These are phyloP conservation scores for Nephotettix cincticeps DNA, from an alignment of 1,140 invertebrate species.

Conservation along the genomic window DNA sequence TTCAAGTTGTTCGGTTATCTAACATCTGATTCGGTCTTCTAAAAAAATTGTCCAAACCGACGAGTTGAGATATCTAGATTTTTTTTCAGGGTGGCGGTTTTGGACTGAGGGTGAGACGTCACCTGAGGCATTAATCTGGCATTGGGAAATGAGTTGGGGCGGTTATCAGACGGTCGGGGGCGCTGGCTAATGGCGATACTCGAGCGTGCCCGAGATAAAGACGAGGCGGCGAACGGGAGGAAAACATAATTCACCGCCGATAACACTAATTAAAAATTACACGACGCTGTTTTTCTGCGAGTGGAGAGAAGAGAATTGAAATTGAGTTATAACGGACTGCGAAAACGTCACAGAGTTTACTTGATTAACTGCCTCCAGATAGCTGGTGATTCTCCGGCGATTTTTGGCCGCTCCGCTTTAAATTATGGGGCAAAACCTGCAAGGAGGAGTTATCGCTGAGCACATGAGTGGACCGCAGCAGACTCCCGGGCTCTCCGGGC, in stretches of 20 bases:
- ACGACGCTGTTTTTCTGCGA: not conserved
- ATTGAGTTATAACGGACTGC: not conserved
- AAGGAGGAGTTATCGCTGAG: not conserved
- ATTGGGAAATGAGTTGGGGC: not conserved
- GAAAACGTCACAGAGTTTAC: not conserved
- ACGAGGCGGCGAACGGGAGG: not conserved
- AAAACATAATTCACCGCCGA: constrained; percentile 14
- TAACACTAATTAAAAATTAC: constrained; percentile 22
- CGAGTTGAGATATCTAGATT: no score
- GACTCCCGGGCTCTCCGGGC: no score
- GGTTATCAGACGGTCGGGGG: no score
- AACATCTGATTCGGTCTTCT: no score
- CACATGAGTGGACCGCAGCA: not conserved
- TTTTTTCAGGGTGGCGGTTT: no score
- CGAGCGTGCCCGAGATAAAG: constrained; percentile 11
- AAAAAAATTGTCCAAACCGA: no score
- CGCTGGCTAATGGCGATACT: not conserved
- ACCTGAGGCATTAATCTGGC: not conserved
- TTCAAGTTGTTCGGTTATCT: no score
- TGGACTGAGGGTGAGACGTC: not conserved
- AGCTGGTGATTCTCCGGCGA: not conserved
- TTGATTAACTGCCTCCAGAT: not conserved
- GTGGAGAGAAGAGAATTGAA: not conserved
- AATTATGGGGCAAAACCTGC: not conserved
- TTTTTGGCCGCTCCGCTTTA: not conserved